Evolutionary conservation across 2,888 invertebrate genomes (phyloP), one percentile per base, ranked within the genome.

Genomic region (Limnephilus lunatus): DNA sequence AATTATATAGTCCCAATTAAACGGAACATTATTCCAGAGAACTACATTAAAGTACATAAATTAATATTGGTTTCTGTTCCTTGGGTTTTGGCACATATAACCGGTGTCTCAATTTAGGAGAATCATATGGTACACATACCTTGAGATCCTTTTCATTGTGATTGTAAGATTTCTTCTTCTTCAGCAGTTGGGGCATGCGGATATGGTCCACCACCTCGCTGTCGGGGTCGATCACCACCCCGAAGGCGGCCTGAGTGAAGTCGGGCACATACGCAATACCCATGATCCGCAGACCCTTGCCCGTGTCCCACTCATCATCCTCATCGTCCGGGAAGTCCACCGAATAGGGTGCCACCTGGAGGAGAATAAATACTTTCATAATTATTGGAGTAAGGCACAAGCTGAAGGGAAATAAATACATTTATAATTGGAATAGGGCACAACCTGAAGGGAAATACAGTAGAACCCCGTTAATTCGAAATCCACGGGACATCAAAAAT

Each of bases 181-280:
- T 98, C 91, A 98, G 96, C 90, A 99, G 96, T 95, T 99, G 97
- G 19, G 98, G 98, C 94, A 99, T 95, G 0, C 99, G 97, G 92
- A 99, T 95, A 95, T 98, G 98, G 95, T 99, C 99, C 0, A 98
- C 98, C 88, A 99, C 98, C 94, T 99, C 99, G 2, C 99, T 99
- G 94, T 99, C 99, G 0, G 97, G 97, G 88, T 98, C 98, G 90
- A 99, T 97, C 44, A 99, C 95, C 94, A 98, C 98, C 93, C 98
- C 97, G 95, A 99, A 99, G 2, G 99, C 98, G 0, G 98, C 98
- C 94, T 98, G 98, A 48, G 97, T 96, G 93, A 97, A 97, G 95
- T 98, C 98, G 0, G 98, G 98, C 68, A 98, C 98, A 95, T 98
- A 99, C 14, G 99, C 98, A 32, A 99, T 95, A 1, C 98, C 98